Conservation (phyloP, 1,140 invertebrate species). For the Aphelinus atriplicis region DNA sequence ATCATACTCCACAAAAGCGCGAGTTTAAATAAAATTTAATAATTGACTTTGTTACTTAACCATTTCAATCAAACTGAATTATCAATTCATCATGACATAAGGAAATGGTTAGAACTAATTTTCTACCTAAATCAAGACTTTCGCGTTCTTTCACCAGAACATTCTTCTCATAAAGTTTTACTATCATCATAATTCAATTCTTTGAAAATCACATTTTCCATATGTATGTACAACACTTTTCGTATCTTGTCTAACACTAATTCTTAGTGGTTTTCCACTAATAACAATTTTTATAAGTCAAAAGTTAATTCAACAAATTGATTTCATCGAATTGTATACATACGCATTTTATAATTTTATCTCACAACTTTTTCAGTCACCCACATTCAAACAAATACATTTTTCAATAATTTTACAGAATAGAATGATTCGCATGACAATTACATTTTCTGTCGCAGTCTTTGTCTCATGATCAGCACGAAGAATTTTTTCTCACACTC, state of each 20-base stretch:
- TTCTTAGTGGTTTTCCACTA: too few relatives aligned
- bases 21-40: too few relatives aligned
- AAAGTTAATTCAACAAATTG: too few relatives aligned
- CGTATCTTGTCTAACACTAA: too few relatives aligned
- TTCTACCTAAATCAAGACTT: not conserved
- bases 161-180: conserved; percentile 10
- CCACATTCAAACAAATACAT: too few relatives aligned
- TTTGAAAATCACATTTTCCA: not conserved
- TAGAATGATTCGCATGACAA: not conserved
- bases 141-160: not conserved
- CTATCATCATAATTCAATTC: not conserved
- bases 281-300: too few relatives aligned
- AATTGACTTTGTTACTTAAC: conserved; percentile 5
- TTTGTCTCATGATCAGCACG: conserved; percentile 21
- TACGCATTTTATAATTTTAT: too few relatives aligned
- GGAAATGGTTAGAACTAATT: not conserved
- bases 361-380: too few relatives aligned
- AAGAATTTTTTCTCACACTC: conserved; percentile 2
- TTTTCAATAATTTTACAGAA: conserved; percentile 3
- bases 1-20: too few relatives aligned
- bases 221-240: not conserved
- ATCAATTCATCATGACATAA: not conserved
- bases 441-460: conserved; percentile 16
- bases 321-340: too few relatives aligned
- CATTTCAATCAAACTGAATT: not conserved